These are phyloP conservation scores for Stichodactyla helianthus DNA, from an alignment of 64 coral and sea anemone genomes.

Conservation along the genomic window DNA sequence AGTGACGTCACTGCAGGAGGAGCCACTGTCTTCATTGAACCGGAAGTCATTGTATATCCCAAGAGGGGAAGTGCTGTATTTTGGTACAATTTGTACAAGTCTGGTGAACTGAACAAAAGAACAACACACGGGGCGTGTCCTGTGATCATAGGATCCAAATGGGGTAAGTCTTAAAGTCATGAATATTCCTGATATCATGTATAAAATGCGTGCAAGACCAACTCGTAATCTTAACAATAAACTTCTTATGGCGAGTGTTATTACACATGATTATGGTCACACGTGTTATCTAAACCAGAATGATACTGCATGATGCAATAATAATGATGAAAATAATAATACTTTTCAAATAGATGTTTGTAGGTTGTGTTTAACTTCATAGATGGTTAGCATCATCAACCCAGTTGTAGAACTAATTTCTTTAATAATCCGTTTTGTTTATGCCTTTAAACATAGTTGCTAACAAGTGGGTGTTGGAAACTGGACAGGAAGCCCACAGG, in stretches of 20 bases:
- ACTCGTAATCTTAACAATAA: no score
- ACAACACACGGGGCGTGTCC: conserved; percentile 67
- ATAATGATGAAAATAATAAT: no score
- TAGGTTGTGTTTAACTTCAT: no score
- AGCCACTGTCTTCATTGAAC: conserved; percentile 45
- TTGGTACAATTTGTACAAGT: conserved; percentile 59
- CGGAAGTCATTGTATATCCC: conserved; percentile 47
- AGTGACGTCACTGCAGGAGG: conserved; percentile 49
- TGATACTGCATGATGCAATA: no score
- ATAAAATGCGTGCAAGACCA: no score
- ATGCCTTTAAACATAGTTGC: conserved; percentile 39
- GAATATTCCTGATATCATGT: no score
- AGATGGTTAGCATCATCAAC: no score
- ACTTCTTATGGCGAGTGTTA: no score
- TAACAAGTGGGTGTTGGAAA: conserved; percentile 73
- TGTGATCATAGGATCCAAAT: conserved; percentile 69
- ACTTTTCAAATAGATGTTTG: no score
- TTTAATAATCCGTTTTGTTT: neutral
- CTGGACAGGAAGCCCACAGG: conserved; percentile 45
- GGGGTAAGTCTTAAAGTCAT: conserved; percentile 45
- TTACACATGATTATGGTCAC: no score
- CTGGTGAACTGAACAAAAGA: conserved; percentile 26
- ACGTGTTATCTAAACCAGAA: no score
- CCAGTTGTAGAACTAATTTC: no score
- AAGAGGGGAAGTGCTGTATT: conserved; percentile 60